phyloP scores from a whole-genome alignment of 2,888 invertebrate species.

The Tetheella fluctuosa region DNA sequence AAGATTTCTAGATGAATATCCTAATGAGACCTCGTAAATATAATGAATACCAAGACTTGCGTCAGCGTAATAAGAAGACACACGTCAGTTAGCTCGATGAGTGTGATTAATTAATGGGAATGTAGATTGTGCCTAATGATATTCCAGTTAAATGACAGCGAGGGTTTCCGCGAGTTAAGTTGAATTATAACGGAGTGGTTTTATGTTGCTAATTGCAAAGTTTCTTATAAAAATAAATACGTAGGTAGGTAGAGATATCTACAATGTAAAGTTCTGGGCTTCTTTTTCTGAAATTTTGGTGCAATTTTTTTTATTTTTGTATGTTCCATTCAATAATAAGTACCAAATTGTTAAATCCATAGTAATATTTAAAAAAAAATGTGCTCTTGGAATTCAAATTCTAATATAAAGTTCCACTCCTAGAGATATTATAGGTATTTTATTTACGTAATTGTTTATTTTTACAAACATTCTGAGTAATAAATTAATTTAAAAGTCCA shows the following conservation, averaged over 20 bases:
- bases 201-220: background rate
- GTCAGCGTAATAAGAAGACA: constrained; percentile 5
- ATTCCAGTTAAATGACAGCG: background rate
- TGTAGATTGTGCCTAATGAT: constrained; percentile 5
- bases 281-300: no score
- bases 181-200: background rate
- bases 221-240: no score
- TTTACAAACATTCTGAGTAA: background rate
- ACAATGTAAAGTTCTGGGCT: no score
- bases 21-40: background rate
- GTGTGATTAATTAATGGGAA: constrained; percentile 8
- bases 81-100: background rate
- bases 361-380: no score
- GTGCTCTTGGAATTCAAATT: no score
- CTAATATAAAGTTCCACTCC: no score
- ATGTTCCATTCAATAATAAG: no score
- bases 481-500: background rate
- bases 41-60: background rate
- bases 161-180: background rate
- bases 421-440: no score
- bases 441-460: no score
- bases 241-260: no score
- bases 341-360: no score
- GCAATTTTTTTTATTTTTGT: no score
- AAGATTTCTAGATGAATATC: background rate